Percentiles rank a stretch among this genome's conserved stretches.
These are phyloP conservation scores for Chaetura pelagica DNA, from an alignment of 2,113 vertebrate genomes.

Conservation along the genomic window DNA sequence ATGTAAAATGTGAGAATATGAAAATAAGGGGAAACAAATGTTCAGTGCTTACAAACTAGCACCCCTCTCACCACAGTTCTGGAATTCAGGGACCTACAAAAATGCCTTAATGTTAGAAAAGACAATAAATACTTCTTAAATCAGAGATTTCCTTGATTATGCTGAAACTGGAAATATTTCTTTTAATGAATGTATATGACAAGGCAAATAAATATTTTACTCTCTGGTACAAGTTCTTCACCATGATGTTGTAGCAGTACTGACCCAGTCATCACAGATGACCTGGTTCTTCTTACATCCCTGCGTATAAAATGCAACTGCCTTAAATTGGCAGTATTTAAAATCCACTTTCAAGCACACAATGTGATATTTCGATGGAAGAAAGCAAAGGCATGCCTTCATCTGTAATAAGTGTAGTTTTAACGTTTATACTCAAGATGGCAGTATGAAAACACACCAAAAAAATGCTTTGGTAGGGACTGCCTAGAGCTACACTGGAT, in stretches of 20 bases:
- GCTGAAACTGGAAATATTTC: background rate
- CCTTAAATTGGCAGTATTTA: background rate
- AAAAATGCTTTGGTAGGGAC: background rate
- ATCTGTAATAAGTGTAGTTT: background rate
- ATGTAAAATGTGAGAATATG: background rate
- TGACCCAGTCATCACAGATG: background rate
- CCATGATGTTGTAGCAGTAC: background rate
- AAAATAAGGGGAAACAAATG: background rate
- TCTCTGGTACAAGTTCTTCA: background rate
- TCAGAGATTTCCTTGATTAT: background rate
- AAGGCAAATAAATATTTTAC: background rate
- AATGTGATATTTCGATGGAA: background rate
- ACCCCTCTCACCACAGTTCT: background rate
- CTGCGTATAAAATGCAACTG: background rate
- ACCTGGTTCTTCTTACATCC: background rate
- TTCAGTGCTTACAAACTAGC: background rate
- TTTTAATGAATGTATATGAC: background rate
- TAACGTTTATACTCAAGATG: constrained; percentile 32
- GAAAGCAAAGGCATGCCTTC: background rate
- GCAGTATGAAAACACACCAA: constrained; percentile 47
- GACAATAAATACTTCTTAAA: background rate
- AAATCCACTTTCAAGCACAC: background rate
- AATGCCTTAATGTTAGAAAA: background rate
- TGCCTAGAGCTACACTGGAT: background rate
- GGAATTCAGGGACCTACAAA: background rate